Percentiles rank a stretch among this genome's conserved stretches.
Conservation (phyloP, 2,888 invertebrate species). For the Nephrotoma guestfalica region DNA sequence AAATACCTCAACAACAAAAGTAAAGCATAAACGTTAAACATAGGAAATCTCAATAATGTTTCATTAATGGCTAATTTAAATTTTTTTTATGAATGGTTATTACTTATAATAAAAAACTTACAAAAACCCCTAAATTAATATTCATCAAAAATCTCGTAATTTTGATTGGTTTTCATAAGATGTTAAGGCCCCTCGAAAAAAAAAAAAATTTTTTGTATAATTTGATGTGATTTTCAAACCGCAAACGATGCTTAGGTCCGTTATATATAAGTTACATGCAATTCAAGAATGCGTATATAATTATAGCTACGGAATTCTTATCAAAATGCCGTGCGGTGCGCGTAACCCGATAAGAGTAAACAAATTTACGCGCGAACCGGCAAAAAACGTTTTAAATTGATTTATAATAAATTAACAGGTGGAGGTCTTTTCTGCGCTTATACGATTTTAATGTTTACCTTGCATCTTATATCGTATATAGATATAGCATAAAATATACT, state of each 20-base stretch:
- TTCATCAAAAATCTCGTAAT: not conserved
- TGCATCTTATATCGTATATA: not conserved
- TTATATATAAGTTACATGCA: not conserved
- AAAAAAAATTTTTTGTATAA: not conserved
- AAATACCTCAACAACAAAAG: too few species aligned
- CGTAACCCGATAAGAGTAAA: not conserved
- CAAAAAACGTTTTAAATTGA: not conserved
- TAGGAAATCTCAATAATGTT: not conserved
- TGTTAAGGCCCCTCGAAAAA: not conserved
- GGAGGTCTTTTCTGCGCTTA: not conserved
- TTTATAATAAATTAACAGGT: not conserved
- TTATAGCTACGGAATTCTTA: not conserved
- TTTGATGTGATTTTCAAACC: not conserved
- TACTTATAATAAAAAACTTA: not conserved
- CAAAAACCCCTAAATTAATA: not conserved
- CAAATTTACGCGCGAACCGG: not conserved
- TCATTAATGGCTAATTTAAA: not conserved
- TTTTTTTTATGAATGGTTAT: not conserved
- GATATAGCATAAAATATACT: too few species aligned
- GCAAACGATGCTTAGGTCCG: not conserved
- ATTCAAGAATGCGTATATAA: not conserved
- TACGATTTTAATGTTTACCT: not conserved
- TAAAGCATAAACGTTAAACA: too few species aligned
- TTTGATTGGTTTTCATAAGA: not conserved
- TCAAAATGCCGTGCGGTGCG: not conserved